A percentile compares a stretch with the other conserved stretches of the same genome.
Conservation (phyloP, 2,113 vertebrate species). For the Hepsetus odoe region DNA sequence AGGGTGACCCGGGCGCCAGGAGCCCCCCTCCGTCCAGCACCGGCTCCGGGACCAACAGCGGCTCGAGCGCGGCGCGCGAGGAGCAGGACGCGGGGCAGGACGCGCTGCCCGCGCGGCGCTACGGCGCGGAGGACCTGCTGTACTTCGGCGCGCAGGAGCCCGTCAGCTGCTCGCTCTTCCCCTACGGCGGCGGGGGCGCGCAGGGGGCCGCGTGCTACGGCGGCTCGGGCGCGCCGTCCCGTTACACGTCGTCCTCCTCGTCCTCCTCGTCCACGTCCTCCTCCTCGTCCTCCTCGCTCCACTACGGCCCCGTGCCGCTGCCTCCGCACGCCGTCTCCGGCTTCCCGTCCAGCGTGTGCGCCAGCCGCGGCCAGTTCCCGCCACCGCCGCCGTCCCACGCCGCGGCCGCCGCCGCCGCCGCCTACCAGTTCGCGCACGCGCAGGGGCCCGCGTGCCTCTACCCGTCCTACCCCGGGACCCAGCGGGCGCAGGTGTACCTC, state of each 20-base stretch:
- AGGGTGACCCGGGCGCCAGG: slow-evolving; percentile 75
- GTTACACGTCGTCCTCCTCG: slow-evolving; percentile 34
- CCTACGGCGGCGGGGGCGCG: slow-evolving; percentile 74
- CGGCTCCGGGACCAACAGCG: slow-evolving; percentile 66
- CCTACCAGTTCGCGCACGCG: slow-evolving; percentile 78
- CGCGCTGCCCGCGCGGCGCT: slow-evolving; percentile 82
- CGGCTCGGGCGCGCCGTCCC: slow-evolving; percentile 7
- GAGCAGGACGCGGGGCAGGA: slow-evolving; percentile 71
- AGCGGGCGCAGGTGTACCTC: slow-evolving; percentile 94
- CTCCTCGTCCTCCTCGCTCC: slow-evolving; percentile 80
- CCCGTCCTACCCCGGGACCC: slow-evolving; percentile 83
- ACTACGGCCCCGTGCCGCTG: slow-evolving; percentile 89
- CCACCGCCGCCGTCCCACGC: not conserved
- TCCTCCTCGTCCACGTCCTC: slow-evolving; percentile 17
- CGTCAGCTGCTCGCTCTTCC: slow-evolving; percentile 85
- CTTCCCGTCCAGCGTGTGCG: slow-evolving; percentile 86
- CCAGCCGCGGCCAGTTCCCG: slow-evolving; percentile 81
- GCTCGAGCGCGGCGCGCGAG: slow-evolving; percentile 39
- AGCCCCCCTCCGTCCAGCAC: slow-evolving; percentile 60
- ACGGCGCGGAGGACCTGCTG: slow-evolving; percentile 88
- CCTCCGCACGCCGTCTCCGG: slow-evolving; percentile 70
- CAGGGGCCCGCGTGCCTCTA: slow-evolving; percentile 84
- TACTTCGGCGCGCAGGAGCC: slow-evolving; percentile 87
- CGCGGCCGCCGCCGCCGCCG: slow-evolving; percentile 57
- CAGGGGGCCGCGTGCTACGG: slow-evolving; percentile 65